These are phyloP conservation scores for Sphaerophoria taeniata DNA, from an alignment of 2,888 invertebrate species.

Conservation along the genomic window DNA sequence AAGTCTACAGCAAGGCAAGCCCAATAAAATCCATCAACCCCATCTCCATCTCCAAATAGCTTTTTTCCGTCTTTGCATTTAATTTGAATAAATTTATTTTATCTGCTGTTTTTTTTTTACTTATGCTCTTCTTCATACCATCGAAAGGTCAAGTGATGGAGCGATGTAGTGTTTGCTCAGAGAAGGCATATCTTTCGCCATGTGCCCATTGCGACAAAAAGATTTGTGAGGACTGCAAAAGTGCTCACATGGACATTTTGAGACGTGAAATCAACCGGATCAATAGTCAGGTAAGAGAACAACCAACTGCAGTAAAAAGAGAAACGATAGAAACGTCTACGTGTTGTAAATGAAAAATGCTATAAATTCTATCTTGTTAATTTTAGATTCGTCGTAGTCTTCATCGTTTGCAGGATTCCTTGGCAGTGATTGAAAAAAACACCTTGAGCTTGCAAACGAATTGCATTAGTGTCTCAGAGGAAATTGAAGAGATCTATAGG, in stretches of 20 bases:
- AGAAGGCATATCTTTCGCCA: constrained; percentile 93
- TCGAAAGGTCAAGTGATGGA: constrained; percentile 91
- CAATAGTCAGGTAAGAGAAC: constrained; percentile 88
- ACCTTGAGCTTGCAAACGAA: constrained; percentile 94
- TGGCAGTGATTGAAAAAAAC: constrained; percentile 93
- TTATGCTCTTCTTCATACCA: constrained; percentile 17
- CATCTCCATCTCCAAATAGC: background rate
- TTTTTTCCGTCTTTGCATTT: constrained; percentile 58
- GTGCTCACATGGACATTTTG: constrained; percentile 97
- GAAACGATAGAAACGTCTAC: background rate
- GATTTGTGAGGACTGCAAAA: constrained; percentile 98
- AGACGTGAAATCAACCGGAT: constrained; percentile 95
- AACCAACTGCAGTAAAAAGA: background rate
- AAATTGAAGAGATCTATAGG: constrained; percentile 96
- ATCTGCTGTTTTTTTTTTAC: constrained; percentile 15
- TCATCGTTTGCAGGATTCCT: constrained; percentile 93
- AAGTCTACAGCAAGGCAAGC: constrained; percentile 28
- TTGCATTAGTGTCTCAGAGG: constrained; percentile 94
- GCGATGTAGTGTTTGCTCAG: constrained; percentile 95
- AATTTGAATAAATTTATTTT: constrained; percentile 51
- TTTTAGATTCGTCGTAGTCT: constrained; percentile 90
- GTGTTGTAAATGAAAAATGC: background rate
- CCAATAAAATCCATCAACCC: constrained; percentile 56
- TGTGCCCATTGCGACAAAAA: constrained; percentile 99
- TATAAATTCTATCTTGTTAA: background rate